A percentile compares a stretch with the other conserved stretches of the same genome.
Conservation (phyloP, 2,888 invertebrate genomes). For the Rosalia funebris region DNA sequence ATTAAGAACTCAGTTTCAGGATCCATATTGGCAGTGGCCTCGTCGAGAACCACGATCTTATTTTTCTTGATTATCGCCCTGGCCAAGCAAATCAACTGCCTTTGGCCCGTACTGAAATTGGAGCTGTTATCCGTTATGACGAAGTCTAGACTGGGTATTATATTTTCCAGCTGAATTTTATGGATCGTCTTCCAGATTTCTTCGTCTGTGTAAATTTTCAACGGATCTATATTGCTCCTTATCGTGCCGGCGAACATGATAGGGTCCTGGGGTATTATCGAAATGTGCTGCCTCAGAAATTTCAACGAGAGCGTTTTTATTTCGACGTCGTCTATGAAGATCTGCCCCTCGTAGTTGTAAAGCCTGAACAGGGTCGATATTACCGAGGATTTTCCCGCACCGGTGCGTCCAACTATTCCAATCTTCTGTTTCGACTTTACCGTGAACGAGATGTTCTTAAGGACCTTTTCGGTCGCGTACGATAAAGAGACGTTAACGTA, state of each 20-base stretch:
- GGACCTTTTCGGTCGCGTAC: conserved; percentile 75
- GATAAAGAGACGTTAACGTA: conserved; percentile 74
- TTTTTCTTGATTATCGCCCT: conserved; percentile 67
- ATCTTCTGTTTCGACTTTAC: conserved; percentile 78
- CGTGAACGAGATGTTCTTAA: conserved; percentile 75
- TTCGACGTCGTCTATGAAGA: conserved; percentile 64
- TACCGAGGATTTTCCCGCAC: conserved; percentile 85
- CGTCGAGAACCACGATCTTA: conserved; percentile 67
- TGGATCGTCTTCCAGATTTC: conserved; percentile 54
- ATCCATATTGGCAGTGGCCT: conserved; percentile 70
- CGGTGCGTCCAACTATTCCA: conserved; percentile 84
- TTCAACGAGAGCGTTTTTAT: conserved; percentile 63
- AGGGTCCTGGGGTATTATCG: conserved; percentile 68
- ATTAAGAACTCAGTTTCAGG: conserved; percentile 67
- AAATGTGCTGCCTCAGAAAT: conserved; percentile 63
- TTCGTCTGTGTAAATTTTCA: conserved; percentile 48
- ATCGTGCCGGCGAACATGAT: conserved; percentile 68
- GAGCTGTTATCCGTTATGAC: conserved; percentile 44
- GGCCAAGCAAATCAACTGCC: conserved; percentile 69
- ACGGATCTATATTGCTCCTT: conserved; percentile 60
- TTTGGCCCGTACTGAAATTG: conserved; percentile 61
- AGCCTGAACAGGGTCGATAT: conserved; percentile 81
- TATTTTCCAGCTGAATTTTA: conserved; percentile 59
- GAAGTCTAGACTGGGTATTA: conserved; percentile 55
- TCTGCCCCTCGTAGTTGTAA: conserved; percentile 79